Percentiles rank a stretch among this genome's conserved stretches.
Conservation (phyloP, 2,888 invertebrate genomes). For the Loripinus fragilis region DNA sequence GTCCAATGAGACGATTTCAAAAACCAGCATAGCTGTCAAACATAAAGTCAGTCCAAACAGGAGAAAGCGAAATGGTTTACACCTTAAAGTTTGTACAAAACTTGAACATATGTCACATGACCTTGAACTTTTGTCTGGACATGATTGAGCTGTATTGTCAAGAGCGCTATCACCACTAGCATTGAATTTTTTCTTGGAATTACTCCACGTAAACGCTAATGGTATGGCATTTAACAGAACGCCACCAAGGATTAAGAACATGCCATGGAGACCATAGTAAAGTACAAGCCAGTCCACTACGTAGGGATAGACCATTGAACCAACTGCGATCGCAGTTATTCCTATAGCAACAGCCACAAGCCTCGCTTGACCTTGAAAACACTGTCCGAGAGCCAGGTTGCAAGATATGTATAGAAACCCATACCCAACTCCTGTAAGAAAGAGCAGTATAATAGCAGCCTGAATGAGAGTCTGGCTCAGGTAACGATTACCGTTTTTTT, state of each 20-base stretch:
- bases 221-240: not conserved
- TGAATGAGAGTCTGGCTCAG: no score
- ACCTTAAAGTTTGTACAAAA: no score
- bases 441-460: no score
- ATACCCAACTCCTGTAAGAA: not conserved
- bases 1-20: not conserved
- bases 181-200: not conserved
- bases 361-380: not conserved
- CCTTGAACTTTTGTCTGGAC: not conserved
- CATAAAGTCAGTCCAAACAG: not conserved
- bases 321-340: not conserved
- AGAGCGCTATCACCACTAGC: no score
- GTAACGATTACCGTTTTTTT: no score
- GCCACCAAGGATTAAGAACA: not conserved
- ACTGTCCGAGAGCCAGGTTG: not conserved
- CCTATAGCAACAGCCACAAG: not conserved
- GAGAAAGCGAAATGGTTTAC: not conserved
- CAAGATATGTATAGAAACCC: not conserved
- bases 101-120: no score
- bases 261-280: not conserved
- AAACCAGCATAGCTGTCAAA: not conserved
- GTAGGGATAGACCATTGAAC: not conserved
- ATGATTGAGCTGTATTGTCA: no score
- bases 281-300: not conserved
- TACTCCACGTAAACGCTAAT: not conserved